Conservation (phyloP, 1,140 invertebrate species). For the Aphaenogaster floridana region DNA sequence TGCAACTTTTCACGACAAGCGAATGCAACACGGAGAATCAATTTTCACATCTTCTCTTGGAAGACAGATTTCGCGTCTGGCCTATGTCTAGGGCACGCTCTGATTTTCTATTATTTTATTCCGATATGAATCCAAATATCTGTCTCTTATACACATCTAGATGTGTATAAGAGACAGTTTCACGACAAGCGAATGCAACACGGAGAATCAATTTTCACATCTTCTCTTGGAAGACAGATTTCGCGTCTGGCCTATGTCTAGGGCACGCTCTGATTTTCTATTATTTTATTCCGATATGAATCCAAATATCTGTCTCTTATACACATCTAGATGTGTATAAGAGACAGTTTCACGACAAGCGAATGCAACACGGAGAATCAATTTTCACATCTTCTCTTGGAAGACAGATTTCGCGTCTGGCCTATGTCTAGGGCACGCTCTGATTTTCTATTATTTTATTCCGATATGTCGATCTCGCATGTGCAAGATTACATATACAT, state of each 20-base stretch:
- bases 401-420: neutral
- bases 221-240: too few species aligned
- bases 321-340: too few species aligned
- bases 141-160: too few species aligned
- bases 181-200: too few species aligned
- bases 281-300: too few species aligned
- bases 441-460: neutral
- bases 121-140: too few species aligned
- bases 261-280: too few species aligned
- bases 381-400: constrained; percentile 17
- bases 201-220: too few species aligned
- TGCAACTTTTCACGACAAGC: neutral
- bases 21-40: neutral
- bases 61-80: neutral
- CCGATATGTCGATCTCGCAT: neutral
- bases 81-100: neutral
- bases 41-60: constrained; percentile 17
- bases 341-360: too few species aligned
- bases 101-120: neutral
- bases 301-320: too few species aligned
- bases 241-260: too few species aligned
- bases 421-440: neutral
- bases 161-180: too few species aligned
- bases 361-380: neutral
- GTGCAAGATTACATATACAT: neutral